phyloP scores from a whole-genome alignment of 2,888 invertebrate genomes.

The Masnerella sp. region DNA sequence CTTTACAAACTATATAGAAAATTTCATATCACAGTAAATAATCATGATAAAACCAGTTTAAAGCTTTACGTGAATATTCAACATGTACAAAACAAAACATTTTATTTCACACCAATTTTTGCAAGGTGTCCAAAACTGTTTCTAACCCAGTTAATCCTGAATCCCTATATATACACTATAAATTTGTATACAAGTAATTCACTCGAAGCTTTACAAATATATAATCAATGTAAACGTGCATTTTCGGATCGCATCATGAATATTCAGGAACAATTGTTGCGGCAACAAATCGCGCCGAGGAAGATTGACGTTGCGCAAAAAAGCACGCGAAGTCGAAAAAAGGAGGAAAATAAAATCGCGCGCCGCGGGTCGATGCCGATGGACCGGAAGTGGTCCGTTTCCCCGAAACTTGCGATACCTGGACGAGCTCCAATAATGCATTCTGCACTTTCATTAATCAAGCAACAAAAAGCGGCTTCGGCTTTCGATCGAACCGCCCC shows the following conservation, averaged over 20 bases:
- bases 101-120: too few relatives aligned
- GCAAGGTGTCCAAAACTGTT: too few relatives aligned
- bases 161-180: too few relatives aligned
- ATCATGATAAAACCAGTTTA: too few relatives aligned
- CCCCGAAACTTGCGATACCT: conserved; percentile 39
- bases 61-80: too few relatives aligned
- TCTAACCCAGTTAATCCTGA: too few relatives aligned
- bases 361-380: conserved; percentile 9
- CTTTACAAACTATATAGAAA: too few relatives aligned
- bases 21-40: too few relatives aligned
- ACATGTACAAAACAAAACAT: too few relatives aligned
- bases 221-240: conserved; percentile 29
- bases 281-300: conserved; percentile 32
- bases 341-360: neutral
- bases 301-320: conserved; percentile 44
- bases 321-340: conserved; percentile 1
- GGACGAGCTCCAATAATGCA: conserved; percentile 42
- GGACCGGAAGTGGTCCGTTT: conserved; percentile 36
- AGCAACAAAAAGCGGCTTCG: conserved; percentile 37
- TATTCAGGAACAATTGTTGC: conserved; percentile 48
- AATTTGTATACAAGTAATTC: too few relatives aligned
- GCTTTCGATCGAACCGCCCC: conserved; percentile 40
- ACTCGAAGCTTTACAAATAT: too few relatives aligned
- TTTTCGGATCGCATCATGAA: conserved; percentile 34
- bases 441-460: conserved; percentile 50